These are phyloP conservation scores for Aleiodes testaceus DNA, from an alignment of 2,888 invertebrate species.

Conservation along the genomic window DNA sequence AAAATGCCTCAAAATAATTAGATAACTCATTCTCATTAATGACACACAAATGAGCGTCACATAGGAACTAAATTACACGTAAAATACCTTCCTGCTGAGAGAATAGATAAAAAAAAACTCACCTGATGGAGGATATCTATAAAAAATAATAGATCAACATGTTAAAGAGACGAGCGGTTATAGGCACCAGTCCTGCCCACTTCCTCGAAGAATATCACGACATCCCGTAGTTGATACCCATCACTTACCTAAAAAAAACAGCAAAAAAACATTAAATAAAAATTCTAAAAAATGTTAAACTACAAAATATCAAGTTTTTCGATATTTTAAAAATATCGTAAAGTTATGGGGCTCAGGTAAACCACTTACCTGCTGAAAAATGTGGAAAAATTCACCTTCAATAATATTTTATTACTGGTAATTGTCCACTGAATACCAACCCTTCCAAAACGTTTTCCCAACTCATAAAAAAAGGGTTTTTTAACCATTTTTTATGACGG, in stretches of 20 bases:
- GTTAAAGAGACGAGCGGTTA: neutral
- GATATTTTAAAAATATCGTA: slow-evolving; percentile 7
- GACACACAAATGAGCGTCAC: slow-evolving; percentile 14
- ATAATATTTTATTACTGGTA: slow-evolving; percentile 17
- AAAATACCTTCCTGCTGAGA: slow-evolving; percentile 4
- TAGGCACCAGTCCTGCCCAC: slow-evolving; percentile 19
- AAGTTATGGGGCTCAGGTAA: neutral
- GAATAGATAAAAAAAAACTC: neutral
- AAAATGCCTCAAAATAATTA: neutral
- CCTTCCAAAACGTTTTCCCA: slow-evolving; percentile 21
- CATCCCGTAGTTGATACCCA: slow-evolving; percentile 25
- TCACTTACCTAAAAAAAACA: neutral
- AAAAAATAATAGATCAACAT: slow-evolving; percentile 27
- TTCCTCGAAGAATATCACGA: slow-evolving; percentile 29
- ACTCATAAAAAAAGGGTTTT: slow-evolving; percentile 37
- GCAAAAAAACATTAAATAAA: neutral
- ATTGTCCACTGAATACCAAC: slow-evolving; percentile 27
- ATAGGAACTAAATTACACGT: neutral
- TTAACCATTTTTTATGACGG: slow-evolving; percentile 47
- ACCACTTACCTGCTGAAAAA: slow-evolving; percentile 20
- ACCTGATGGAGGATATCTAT: slow-evolving; percentile 14
- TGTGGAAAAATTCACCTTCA: slow-evolving; percentile 17
- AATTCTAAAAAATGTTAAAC: neutral
- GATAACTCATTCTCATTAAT: neutral
- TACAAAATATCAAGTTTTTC: neutral